A percentile compares a stretch with the other conserved stretches of the same genome.
These are phyloP conservation scores for Arenaria interpres DNA, from an alignment of 2,113 vertebrate species.

Conservation along the genomic window DNA sequence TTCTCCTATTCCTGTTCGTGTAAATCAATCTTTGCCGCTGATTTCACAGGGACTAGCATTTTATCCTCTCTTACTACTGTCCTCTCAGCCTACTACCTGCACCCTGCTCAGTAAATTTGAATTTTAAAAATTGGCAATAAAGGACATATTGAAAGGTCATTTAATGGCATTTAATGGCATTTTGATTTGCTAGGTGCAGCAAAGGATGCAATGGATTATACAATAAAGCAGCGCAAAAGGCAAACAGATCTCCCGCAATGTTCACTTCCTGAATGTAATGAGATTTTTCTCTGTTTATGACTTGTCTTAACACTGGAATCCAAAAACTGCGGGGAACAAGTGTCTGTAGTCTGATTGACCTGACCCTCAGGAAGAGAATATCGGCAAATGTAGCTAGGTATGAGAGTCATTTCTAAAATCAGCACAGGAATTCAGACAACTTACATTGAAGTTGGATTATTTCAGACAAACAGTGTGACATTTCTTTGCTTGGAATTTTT, in stretches of 20 bases:
- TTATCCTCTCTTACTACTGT: neutral
- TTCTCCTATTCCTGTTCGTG: neutral
- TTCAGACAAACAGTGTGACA: neutral
- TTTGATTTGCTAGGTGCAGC: neutral
- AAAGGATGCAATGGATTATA: neutral
- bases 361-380: neutral
- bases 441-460: neutral
- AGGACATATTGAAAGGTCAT: neutral
- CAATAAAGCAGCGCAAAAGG: neutral
- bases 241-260: neutral
- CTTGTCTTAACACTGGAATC: slow-evolving; percentile 8
- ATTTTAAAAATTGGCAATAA: neutral
- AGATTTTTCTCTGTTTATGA: neutral
- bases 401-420: neutral
- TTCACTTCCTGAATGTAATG: neutral
- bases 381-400: neutral
- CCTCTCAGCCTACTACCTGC: neutral
- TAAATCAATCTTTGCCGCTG: neutral
- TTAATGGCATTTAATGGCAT: neutral
- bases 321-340: neutral
- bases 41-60: neutral
- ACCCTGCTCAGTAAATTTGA: neutral
- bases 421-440: neutral
- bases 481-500: neutral
- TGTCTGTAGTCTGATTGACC: neutral